Percentiles rank a stretch among this genome's conserved stretches.
These are phyloP conservation scores for Hecatera dysodea DNA, from an alignment of 2,888 invertebrate genomes.

Conservation along the genomic window DNA sequence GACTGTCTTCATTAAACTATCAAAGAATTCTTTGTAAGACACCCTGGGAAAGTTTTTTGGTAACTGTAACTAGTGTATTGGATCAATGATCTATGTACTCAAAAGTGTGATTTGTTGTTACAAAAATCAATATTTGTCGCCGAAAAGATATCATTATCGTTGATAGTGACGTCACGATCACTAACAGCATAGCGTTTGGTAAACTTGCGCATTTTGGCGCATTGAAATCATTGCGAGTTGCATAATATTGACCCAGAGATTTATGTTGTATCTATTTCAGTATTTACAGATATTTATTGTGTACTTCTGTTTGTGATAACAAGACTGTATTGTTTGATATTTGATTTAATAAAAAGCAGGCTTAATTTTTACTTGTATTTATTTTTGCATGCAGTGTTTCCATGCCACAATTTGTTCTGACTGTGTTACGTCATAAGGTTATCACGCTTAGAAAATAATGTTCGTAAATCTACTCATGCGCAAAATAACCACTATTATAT, in stretches of 20 bases:
- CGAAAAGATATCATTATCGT: slow-evolving; percentile 53
- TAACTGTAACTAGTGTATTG: slow-evolving; percentile 62
- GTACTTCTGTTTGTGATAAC: slow-evolving; percentile 18
- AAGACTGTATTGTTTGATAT: slow-evolving; percentile 27
- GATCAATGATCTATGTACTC: slow-evolving; percentile 61
- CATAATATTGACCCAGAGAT: slow-evolving; percentile 49
- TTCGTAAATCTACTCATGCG: slow-evolving; percentile 29
- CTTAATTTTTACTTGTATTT: background rate
- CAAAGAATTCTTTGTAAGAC: slow-evolving; percentile 74
- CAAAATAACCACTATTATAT: slow-evolving; percentile 18
- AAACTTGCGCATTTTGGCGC: slow-evolving; percentile 34
- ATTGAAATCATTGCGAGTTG: slow-evolving; percentile 43
- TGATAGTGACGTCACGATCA: slow-evolving; percentile 43
- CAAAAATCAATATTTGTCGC: slow-evolving; percentile 60
- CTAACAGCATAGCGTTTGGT: slow-evolving; percentile 20
- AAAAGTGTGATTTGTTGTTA: slow-evolving; percentile 65
- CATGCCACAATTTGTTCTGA: background rate
- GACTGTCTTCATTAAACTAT: slow-evolving; percentile 64
- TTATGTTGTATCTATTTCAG: slow-evolving; percentile 8
- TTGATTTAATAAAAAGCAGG: slow-evolving; percentile 3
- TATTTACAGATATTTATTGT: slow-evolving; percentile 31
- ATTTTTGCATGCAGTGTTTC: background rate
- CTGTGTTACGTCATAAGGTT: slow-evolving; percentile 10
- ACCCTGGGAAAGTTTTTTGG: slow-evolving; percentile 77
- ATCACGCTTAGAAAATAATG: slow-evolving; percentile 22